Evolutionary conservation across 2,113 vertebrate species (phyloP).

Genomic region (Numenius arquata): DNA sequence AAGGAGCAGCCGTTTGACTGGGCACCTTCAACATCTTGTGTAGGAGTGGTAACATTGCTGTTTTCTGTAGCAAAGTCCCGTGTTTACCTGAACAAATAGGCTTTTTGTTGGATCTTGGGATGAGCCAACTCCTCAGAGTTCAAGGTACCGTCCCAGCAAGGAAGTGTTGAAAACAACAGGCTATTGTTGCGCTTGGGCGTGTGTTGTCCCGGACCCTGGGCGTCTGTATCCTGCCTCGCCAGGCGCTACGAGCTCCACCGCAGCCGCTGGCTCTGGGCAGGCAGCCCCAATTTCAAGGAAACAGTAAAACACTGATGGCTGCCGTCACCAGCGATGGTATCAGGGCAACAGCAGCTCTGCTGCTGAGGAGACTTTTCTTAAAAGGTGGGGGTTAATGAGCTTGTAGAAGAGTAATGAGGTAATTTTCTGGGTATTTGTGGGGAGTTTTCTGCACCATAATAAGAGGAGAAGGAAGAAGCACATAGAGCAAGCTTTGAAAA

Average conservation of each 20-base stretch:
- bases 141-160: background rate
- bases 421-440: background rate
- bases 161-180: slow-evolving; percentile 31
- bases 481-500: background rate
- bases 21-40: background rate
- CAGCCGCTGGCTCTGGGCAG: background rate
- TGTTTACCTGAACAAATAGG: background rate
- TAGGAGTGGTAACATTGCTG: background rate
- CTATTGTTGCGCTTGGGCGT: background rate
- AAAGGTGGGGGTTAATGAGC: fast-evolving
- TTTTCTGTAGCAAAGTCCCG: background rate
- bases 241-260: background rate
- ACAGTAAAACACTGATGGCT: background rate
- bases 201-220: background rate
- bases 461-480: background rate
- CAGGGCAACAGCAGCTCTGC: background rate
- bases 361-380: background rate
- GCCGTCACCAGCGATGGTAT: background rate
- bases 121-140: background rate
- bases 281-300: background rate
- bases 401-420: background rate
- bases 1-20: background rate
- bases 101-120: background rate
- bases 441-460: fast-evolving
- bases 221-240: background rate